Conservation (phyloP, 1,140 invertebrate species). For the Bombus sibiricus region DNA sequence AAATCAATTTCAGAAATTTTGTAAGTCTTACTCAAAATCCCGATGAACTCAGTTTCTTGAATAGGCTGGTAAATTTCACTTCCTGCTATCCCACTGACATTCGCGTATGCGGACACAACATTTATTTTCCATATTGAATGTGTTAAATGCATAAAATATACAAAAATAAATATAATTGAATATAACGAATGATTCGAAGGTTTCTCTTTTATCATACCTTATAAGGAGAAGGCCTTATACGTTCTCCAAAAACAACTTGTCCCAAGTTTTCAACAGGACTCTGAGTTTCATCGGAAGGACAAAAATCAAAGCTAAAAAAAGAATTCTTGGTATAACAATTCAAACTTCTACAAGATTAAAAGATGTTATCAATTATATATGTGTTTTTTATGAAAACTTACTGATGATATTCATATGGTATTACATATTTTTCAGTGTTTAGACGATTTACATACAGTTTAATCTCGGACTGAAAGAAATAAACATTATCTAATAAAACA, state of each 20-base stretch:
- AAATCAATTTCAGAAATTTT: not conserved
- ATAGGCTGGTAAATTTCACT: not conserved
- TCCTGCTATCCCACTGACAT: not conserved
- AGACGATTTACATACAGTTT: constrained; percentile 96
- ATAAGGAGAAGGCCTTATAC: constrained; percentile 96
- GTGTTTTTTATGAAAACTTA: constrained; percentile 64
- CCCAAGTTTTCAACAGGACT: constrained; percentile 99
- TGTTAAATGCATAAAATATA: not conserved
- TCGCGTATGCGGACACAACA: not conserved
- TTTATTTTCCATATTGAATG: not conserved
- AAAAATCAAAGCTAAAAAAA: constrained; percentile 94
- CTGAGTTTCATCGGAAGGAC: constrained; percentile 86
- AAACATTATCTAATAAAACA: constrained; percentile 33
- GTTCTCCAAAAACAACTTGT: constrained; percentile 99
- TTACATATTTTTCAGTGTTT: constrained; percentile 97
- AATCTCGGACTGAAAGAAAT: constrained; percentile 90
- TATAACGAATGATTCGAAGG: not conserved
- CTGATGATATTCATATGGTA: constrained; percentile 99
- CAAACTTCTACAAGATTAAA: constrained; percentile 75
- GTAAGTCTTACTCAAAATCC: not conserved
- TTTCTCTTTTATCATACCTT: constrained; percentile 81
- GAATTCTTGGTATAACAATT: constrained; percentile 21
- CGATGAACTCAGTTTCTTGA: not conserved
- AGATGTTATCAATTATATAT: constrained; percentile 79
- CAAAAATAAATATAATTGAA: not conserved